A percentile compares a stretch with the other conserved stretches of the same genome.
Evolutionary conservation across 2,888 invertebrate genomes (phyloP).

Genomic region (Brachyptera putata): DNA sequence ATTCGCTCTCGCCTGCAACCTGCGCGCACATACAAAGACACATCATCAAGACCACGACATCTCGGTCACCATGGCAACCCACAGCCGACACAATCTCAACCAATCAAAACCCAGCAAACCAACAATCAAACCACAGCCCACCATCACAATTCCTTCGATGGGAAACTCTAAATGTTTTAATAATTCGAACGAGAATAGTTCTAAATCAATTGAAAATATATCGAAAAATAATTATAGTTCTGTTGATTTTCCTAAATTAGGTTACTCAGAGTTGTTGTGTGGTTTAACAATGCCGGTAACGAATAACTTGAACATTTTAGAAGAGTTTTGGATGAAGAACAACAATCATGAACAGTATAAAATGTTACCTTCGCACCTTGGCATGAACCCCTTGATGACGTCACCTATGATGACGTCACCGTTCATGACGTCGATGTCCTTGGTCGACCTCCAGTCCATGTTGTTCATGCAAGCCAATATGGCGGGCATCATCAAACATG

Average conservation of each 20-base stretch:
- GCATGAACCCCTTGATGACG: too few species aligned
- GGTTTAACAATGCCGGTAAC: neutral
- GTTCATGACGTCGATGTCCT: conserved; percentile 4
- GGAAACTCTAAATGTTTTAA: neutral
- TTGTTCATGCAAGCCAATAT: conserved; percentile 18
- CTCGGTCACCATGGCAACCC: neutral
- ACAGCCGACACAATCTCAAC: neutral
- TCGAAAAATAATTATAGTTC: too few species aligned
- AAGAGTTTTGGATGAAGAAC: conserved; percentile 1
- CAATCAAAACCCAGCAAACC: neutral
- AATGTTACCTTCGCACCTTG: too few species aligned
- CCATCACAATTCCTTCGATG: neutral
- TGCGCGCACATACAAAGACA: conserved; percentile 35
- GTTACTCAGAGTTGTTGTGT: conserved; percentile 3
- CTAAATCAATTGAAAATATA: too few species aligned
- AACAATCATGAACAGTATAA: neutral
- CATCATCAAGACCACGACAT: conserved; percentile 6
- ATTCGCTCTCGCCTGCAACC: conserved; percentile 38
- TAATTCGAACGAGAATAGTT: neutral
- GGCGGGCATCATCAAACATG: neutral
- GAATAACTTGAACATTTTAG: neutral
- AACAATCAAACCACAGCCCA: neutral
- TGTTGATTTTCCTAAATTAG: too few species aligned
- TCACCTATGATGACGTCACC: neutral
- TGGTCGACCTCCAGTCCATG: conserved; percentile 12